Evolutionary conservation across 2,113 vertebrate genomes (phyloP), one percentile per base, ranked within the genome.

Genomic region (Nycticryphes semicollaris): DNA sequence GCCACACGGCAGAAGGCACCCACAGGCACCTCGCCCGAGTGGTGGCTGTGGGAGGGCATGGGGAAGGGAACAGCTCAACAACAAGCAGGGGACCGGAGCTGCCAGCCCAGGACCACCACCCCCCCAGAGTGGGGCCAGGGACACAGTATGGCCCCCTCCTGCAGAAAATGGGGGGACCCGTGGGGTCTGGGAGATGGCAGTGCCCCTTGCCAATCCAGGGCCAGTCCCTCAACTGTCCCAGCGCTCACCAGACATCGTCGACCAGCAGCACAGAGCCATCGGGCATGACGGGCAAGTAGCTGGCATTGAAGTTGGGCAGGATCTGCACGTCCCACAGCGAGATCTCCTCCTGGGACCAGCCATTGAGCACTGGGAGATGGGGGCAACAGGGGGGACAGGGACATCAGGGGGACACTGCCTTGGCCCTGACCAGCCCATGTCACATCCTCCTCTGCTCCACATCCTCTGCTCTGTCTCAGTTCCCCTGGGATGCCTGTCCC

Each of bases 271-370:
- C 99, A 1, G 99, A 99, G 60, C 99, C 98, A 5, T 99, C 99
- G 0, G 99, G 99, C 99, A 99, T 99, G 97, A 99, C 98, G 39
- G 99, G 99, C 53, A 99, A 98, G 95, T 98, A 99, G 53, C 98
- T 99, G 59, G 98, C 98, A 27, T 99, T 99, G 87, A 99, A 98
- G 95, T 99, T 99, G 57, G 99, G 99, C 27, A 99, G 97, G 68
- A 99, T 98, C 72, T 97, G 98, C 67, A 99, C 97, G 6, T 99
- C 98, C 93, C 97, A 97, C 57, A 99, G 94, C 24, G 98, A 98
- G 59, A 99, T 96, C 80, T 98, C 98, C 83, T 99, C 98, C 94
- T 98, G 98, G 51, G 98, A 99, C 81, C 98, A 98, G 66, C 98
- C 97, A 53, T 99, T 99, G 97, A 99, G 96, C 96, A 99, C 99